phyloP scores from a whole-genome alignment of 2,888 invertebrate species.

The Peribatodes rhomboidaria region DNA sequence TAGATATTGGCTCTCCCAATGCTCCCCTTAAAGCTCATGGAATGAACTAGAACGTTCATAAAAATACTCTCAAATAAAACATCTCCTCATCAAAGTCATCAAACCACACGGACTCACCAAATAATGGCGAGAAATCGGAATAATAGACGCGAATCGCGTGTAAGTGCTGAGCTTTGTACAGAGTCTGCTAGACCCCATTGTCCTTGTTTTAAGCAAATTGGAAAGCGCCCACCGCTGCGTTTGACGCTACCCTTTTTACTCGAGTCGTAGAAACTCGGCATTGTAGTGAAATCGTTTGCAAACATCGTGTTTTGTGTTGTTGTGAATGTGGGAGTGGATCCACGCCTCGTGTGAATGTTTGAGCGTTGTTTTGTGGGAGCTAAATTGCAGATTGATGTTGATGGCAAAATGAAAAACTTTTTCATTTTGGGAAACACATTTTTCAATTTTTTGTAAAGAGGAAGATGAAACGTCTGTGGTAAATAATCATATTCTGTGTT shows the following conservation, averaged over 20 bases:
- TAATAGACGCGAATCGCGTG: conserved; percentile 29
- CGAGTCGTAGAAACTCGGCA: conserved; percentile 52
- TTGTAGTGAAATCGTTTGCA: conserved; percentile 69
- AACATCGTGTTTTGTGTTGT: conserved; percentile 49
- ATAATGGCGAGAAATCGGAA: conserved; percentile 24
- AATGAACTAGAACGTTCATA: neutral
- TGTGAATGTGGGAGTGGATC: conserved; percentile 25
- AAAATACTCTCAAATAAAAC: conserved; percentile 7
- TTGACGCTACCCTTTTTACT: conserved; percentile 55
- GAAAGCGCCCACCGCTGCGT: conserved; percentile 52
- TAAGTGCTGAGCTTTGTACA: conserved; percentile 41
- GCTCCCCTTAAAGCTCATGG: too few relatives aligned
- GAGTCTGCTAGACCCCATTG: conserved; percentile 51
- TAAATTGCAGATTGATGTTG: too few relatives aligned
- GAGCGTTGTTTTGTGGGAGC: conserved; percentile 8
- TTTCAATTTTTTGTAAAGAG: too few relatives aligned
- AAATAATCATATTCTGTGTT: too few relatives aligned
- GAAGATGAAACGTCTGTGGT: too few relatives aligned
- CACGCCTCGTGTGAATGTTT: conserved; percentile 26
- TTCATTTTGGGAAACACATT: too few relatives aligned
- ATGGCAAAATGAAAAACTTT: neutral
- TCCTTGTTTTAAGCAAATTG: conserved; percentile 82
- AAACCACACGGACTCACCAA: conserved; percentile 24
- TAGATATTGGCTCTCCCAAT: too few relatives aligned
- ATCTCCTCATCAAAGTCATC: conserved; percentile 11